Base-by-base conservation (phyloP, 1,140 invertebrate species). In the Planococcus citri region DNA sequence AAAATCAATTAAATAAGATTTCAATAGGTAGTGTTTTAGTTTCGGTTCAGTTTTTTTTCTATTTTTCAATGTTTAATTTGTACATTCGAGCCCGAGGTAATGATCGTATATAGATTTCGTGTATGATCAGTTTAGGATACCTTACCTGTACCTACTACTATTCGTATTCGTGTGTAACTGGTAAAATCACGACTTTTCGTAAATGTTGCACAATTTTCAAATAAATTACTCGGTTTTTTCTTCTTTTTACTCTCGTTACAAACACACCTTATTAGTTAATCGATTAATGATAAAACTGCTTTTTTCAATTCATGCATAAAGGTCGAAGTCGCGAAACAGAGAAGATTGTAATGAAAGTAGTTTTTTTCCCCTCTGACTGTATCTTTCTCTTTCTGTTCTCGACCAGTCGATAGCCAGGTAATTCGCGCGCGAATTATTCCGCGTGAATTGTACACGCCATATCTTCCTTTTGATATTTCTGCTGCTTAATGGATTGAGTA, bases 181-280 rank as follows among this genome's bases (percentile, higher is more conserved):
- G 41, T 17, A 17, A 51, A 51, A 51, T 51, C 41, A 51, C 41
- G 41, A 51, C 41, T 51, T 51, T 51, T 51, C 41, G 41, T 51
- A 51, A 51, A 51, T 51, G 41, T 51, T 51, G n/a, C 41, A 51
- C 41, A 51, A 51, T 51, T 51, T 51, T 51, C 41, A 51, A 51
- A 51, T 51, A 51, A n/a, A 51, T 51, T 51, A 51, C 41, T 4
- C 12, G 17, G 4, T 51, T 51, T 51, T 51, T 17, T 17, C n/a
- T 17, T n/a, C 41, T 3, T 51, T 51, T 51, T 51, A 51, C 41
- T 51, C 41, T 51, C 41, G 41, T 51, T 51, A 51, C 41, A 14
- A 51, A 51, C 41, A 51, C 41, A 51, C 41, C 41, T 51, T 51
- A 51, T 51, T 51, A 51, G 41, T 51, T 51, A 51, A 51, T 51